phyloP scores from a whole-genome alignment of 2,797 vertebrate genomes.

The Thunnus albacares region DNA sequence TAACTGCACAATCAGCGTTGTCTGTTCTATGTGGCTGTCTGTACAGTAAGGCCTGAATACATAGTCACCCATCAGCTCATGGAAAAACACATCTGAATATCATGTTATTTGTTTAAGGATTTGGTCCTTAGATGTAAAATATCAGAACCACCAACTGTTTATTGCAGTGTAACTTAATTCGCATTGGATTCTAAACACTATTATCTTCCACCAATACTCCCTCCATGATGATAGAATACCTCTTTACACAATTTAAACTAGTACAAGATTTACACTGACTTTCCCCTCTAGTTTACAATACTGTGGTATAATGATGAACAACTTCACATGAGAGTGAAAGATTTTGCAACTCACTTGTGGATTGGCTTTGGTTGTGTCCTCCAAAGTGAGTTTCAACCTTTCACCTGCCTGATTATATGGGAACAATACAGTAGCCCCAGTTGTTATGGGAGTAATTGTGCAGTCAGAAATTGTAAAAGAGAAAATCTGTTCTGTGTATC shows the following conservation, averaged over 20 bases:
- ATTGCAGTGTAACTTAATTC: not conserved
- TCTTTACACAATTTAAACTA: not conserved
- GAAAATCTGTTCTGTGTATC: conserved; percentile 3
- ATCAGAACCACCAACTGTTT: not conserved
- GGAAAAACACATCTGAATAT: too few relatives aligned
- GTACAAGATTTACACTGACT: not conserved
- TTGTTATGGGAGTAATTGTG: not conserved
- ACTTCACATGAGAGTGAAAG: not conserved
- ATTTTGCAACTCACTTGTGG: not conserved
- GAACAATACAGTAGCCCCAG: not conserved
- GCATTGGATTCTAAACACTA: not conserved
- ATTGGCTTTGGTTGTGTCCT: not conserved
- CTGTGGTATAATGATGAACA: not conserved
- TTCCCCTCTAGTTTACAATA: not conserved
- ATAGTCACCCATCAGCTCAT: too few relatives aligned
- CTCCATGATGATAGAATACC: not conserved
- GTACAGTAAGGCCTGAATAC: too few relatives aligned
- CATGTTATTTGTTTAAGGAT: not conserved
- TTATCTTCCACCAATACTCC: too few relatives aligned
- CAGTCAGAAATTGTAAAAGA: not conserved
- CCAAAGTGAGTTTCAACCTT: conserved; percentile 5
- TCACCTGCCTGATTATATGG: conserved; percentile 6
- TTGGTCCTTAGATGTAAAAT: not conserved
- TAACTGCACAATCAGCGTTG: too few relatives aligned
- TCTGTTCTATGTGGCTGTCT: too few relatives aligned